These are phyloP conservation scores for Montipora foliosa DNA, from an alignment of 64 coral and sea anemone genomes.

Conservation along the genomic window DNA sequence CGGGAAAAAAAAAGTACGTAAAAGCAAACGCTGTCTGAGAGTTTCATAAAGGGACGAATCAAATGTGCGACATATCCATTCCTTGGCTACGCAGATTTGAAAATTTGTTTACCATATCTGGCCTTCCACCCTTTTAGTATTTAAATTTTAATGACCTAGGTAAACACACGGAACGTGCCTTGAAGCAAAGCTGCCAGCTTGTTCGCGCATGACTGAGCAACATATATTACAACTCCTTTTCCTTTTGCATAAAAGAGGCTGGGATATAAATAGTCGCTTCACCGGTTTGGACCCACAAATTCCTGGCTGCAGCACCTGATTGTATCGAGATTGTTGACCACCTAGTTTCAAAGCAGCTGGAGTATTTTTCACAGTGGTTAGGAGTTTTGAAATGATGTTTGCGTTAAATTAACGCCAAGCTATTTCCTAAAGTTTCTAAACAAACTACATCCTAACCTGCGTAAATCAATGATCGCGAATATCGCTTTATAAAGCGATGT, in stretches of 20 bases:
- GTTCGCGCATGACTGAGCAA: not conserved
- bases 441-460: not conserved
- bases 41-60: not conserved
- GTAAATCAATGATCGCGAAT: too few species aligned
- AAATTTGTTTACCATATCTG: slow-evolving; percentile 65
- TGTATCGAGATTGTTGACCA: slow-evolving; percentile 6
- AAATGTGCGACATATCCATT: not conserved
- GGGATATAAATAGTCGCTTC: not conserved
- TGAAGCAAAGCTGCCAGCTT: slow-evolving; percentile 1
- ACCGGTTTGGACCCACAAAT: not conserved
- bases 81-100: slow-evolving; percentile 17
- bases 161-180: slow-evolving; percentile 78
- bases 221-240: not conserved
- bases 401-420: slow-evolving; percentile 24
- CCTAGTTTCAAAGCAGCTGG: slow-evolving; percentile 27
- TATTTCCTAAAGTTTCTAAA: not conserved
- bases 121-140: slow-evolving; percentile 68
- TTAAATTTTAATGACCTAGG: slow-evolving; percentile 92
- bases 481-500: too few species aligned
- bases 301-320: slow-evolving; percentile 3
- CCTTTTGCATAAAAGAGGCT: not conserved
- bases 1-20: not conserved
- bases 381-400: slow-evolving; percentile 29
- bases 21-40: not conserved
- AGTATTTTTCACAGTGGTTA: slow-evolving; percentile 24